A percentile compares a stretch with the other conserved stretches of the same genome.
Evolutionary conservation across 2,797 vertebrate species (phyloP).

Genomic region (Alosa sapidissima): DNA sequence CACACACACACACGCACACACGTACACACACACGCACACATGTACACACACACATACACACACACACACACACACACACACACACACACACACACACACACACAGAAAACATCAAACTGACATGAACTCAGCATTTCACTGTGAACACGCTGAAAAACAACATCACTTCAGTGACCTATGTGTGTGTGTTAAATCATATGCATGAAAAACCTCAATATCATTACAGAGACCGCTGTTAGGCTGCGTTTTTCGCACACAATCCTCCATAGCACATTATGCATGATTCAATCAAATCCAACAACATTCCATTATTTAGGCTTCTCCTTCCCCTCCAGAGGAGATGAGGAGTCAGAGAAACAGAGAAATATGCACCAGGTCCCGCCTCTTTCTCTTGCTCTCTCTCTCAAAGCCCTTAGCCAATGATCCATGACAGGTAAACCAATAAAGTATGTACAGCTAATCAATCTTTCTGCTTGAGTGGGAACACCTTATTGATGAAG

Average conservation of each 20-base stretch:
- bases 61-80: conserved; percentile 3
- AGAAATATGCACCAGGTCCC: neutral
- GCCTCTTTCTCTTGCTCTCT: neutral
- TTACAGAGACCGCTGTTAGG: neutral
- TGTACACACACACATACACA: neutral
- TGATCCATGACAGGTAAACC: neutral
- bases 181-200: neutral
- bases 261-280: conserved; percentile 1
- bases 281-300: neutral
- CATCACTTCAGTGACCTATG: neutral
- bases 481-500: neutral
- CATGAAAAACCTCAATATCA: neutral
- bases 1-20: neutral
- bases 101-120: conserved; percentile 31
- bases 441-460: neutral
- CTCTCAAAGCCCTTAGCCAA: neutral
- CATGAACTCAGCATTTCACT: conserved; percentile 31
- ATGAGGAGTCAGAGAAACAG: neutral
- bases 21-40: neutral
- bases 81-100: neutral
- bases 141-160: neutral
- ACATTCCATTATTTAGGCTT: conserved; percentile 13
- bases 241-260: neutral
- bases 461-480: neutral
- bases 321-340: neutral